Percentiles rank a stretch among this genome's conserved stretches.
Evolutionary conservation across 2,797 vertebrate species (phyloP).

Genomic region (Darevskia mixta): DNA sequence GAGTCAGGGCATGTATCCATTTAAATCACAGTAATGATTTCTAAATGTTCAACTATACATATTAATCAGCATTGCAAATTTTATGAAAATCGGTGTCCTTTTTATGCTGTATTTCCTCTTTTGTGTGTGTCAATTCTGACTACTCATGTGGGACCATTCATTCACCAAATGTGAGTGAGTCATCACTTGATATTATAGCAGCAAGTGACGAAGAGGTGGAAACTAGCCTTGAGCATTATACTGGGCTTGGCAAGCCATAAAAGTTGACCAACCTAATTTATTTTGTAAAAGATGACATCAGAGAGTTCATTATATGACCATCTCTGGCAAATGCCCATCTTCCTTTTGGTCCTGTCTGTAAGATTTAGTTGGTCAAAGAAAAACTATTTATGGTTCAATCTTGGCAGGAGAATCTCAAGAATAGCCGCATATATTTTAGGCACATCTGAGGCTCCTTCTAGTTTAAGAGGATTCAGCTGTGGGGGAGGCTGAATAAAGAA

Average conservation of each 20-base stretch:
- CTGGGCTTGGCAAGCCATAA: slow-evolving; percentile 43
- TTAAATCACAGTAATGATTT: too few species aligned
- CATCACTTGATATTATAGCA: background rate
- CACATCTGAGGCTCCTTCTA: background rate
- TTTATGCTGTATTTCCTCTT: too few species aligned
- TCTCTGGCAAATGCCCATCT: background rate
- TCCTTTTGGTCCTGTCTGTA: background rate
- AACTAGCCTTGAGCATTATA: too few species aligned
- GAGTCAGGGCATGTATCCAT: too few species aligned
- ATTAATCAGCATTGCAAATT: too few species aligned
- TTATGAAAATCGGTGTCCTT: too few species aligned
- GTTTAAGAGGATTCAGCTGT: slow-evolving; percentile 50
- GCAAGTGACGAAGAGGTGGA: background rate
- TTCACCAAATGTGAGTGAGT: background rate
- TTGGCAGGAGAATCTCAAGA: background rate
- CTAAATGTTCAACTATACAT: too few species aligned
- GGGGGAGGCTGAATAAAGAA: slow-evolving; percentile 44
- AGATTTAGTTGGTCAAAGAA: background rate
- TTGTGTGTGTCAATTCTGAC: too few species aligned
- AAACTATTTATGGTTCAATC: too few species aligned
- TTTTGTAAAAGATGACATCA: slow-evolving; percentile 19
- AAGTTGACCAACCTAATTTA: slow-evolving; percentile 38
- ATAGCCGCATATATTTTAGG: background rate
- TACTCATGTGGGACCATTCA: background rate
- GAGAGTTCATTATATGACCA: background rate